Evolutionary conservation across 2,113 vertebrate genomes (phyloP).

Genomic region (Mobula birostris): DNA sequence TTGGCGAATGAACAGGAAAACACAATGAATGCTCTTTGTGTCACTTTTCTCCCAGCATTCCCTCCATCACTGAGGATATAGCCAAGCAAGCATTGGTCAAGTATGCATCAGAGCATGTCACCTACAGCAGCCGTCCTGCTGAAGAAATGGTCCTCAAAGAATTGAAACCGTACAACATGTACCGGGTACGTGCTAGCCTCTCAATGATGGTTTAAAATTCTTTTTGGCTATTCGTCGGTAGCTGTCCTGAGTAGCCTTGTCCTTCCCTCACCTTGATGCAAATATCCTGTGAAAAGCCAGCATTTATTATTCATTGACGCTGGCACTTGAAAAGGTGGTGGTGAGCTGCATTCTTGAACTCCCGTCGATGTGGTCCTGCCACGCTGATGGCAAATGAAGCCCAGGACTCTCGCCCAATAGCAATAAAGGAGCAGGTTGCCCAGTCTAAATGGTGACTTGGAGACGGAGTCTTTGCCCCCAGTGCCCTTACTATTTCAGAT

Average conservation of each 20-base stretch:
- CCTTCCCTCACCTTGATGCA: neutral
- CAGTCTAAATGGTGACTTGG: neutral
- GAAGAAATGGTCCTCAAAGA: slow-evolving; percentile 61
- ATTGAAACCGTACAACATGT: slow-evolving; percentile 56
- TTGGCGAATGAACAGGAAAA: neutral
- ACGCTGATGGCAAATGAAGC: neutral
- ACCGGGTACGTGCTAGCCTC: slow-evolving; percentile 54
- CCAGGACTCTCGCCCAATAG: neutral
- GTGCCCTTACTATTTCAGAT: neutral
- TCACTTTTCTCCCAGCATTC: slow-evolving; percentile 49
- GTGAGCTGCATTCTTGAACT: neutral
- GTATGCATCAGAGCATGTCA: slow-evolving; percentile 63
- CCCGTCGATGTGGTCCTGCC: neutral
- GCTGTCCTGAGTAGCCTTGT: neutral
- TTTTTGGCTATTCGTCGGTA: neutral
- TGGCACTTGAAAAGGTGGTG: neutral
- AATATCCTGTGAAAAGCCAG: neutral
- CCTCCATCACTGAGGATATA: slow-evolving; percentile 59
- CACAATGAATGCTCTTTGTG: neutral
- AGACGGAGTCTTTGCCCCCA: neutral
- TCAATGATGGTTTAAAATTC: neutral
- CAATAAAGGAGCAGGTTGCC: neutral
- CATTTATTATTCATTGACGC: neutral
- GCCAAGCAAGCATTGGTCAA: slow-evolving; percentile 64
- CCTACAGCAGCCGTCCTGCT: slow-evolving; percentile 58